phyloP scores from a whole-genome alignment of 2,113 vertebrate species.

The Mohoua ochrocephala region DNA sequence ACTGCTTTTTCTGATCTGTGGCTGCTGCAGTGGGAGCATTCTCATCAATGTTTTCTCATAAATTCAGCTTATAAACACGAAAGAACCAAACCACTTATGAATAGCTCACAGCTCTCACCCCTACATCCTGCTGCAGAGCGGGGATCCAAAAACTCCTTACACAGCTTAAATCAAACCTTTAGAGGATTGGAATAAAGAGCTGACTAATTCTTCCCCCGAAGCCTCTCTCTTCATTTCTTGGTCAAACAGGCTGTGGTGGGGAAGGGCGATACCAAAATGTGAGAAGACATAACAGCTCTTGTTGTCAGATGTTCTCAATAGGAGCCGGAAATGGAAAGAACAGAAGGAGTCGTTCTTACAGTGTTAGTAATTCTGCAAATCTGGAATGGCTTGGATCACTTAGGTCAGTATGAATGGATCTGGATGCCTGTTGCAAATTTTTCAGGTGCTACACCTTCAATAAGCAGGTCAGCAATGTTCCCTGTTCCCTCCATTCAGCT shows the following conservation, averaged over 20 bases:
- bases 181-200: background rate
- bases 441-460: background rate
- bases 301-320: background rate
- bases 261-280: background rate
- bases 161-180: background rate
- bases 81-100: slow-evolving; percentile 28
- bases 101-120: background rate
- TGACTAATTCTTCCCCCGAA: background rate
- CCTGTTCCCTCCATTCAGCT: background rate
- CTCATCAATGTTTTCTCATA: slow-evolving; percentile 45
- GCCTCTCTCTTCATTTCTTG: background rate
- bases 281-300: background rate
- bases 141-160: slow-evolving; percentile 11
- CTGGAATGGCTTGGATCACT: background rate
- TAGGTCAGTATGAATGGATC: background rate
- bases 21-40: slow-evolving; percentile 36
- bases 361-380: background rate
- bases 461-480: background rate
- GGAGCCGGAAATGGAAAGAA: background rate
- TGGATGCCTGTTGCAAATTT: background rate
- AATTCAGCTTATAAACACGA: slow-evolving; percentile 31
- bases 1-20: slow-evolving; percentile 26
- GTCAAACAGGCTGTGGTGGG: background rate
- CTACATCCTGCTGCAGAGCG: background rate
- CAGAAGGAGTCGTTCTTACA: background rate